phyloP scores from a whole-genome alignment of 2,113 vertebrate species.

The Hemicordylus capensis region DNA sequence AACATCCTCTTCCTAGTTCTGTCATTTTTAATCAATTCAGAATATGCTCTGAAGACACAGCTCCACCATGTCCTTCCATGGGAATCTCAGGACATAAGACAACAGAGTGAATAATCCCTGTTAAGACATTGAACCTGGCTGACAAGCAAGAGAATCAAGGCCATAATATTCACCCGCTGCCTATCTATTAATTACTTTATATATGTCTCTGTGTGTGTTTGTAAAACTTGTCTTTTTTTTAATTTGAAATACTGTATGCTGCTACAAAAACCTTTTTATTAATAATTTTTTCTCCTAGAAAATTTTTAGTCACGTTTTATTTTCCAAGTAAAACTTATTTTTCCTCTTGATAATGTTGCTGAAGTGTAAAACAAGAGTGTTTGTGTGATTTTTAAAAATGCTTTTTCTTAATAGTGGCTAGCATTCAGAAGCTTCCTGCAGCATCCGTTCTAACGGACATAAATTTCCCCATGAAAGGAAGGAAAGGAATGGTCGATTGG shows the following conservation, averaged over 20 bases:
- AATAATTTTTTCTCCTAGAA: background rate
- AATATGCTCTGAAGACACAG: conserved; percentile 51
- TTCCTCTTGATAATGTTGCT: background rate
- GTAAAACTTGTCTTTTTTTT: too few species aligned
- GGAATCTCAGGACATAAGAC: conserved; percentile 36
- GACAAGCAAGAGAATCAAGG: conserved; percentile 18
- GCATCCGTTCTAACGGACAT: conserved; percentile 97
- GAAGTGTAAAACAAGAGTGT: conserved; percentile 6
- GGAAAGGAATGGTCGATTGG: conserved; percentile 99
- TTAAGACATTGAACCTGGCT: conserved; percentile 41
- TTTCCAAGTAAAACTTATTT: background rate
- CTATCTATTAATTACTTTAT: too few species aligned
- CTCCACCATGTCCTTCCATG: conserved; percentile 16
- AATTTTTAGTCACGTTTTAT: conserved; percentile 16
- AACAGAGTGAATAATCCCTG: conserved; percentile 33
- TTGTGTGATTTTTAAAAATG: conserved; percentile 13
- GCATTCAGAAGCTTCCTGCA: conserved; percentile 97
- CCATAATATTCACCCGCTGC: background rate
- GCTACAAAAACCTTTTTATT: background rate
- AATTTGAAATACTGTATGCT: conserved; percentile 9
- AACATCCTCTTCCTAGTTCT: conserved; percentile 52
- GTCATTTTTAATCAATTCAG: conserved; percentile 60
- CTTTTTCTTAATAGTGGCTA: conserved; percentile 87
- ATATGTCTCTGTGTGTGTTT: too few species aligned
- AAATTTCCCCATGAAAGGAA: conserved; percentile 99